Base-by-base conservation (phyloP, 2,888 invertebrate genomes). In the Apamea monoglypha region DNA sequence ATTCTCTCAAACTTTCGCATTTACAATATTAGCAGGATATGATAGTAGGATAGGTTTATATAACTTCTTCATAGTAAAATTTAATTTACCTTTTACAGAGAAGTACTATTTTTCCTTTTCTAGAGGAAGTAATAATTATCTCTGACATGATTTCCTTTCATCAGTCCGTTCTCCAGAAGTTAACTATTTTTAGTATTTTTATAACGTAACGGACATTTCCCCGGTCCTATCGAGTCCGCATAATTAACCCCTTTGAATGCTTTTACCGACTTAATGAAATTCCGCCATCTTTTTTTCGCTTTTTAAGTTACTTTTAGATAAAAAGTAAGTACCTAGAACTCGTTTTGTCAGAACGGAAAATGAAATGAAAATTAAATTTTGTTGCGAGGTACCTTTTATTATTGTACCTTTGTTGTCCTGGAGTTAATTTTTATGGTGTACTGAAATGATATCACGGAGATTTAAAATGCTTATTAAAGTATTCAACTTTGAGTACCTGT, bases 171-270 rank as follows among this genome's bases (percentile, higher is more conserved):
- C 18, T 5, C 12, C 10, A 47, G 29, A 66, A 61, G 1, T 47
- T 32, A 68, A 74, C 64, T 50, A 78, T 79, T 84, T 78, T 71
- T 21, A 12, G 36, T 40, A 40, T 59, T n/a, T 78, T 84, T 47
- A 6, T 76, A 63, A 40, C 59, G 69, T 44, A 68, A 68, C 68
- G 56, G 56, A 63, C 29, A 67, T 76, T 66, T 32, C 63, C 64
- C 36, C 63, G 8, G 32, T 59, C 53, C 72, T 56, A 66, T 78
- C 69, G 53, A 64, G 76, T 79, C 44, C 80, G 84, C 80, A 72
- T 82, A 87, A 86, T 87, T 85, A 74, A 85, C 84, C 81, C 86
- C 82, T 89, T 90, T 84, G 84, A 88, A 84, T 74, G 61, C 74
- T 73, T 76, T 74, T 63, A 71, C 71, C 73, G 78, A 74, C 64